Evolutionary conservation across 2,797 vertebrate genomes (phyloP), one percentile per base, ranked within the genome.

Genomic region (Bradypodion ventrale): DNA sequence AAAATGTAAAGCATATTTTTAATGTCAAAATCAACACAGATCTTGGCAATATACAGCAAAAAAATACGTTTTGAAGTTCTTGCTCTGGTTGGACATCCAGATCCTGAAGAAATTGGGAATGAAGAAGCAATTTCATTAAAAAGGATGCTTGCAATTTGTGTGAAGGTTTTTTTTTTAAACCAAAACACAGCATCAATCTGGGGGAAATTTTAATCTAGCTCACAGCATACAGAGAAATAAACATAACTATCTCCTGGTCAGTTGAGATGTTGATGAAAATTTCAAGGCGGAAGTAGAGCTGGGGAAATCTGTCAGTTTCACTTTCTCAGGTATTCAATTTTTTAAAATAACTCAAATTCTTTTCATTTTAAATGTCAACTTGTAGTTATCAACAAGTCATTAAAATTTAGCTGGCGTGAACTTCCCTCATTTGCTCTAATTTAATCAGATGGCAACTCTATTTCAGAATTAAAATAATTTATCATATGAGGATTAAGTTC

Each of bases 1-100:
- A 83, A 80, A 37, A 32, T 5, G 25, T 37, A 80, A 89, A 78
- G 69, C 3, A 8, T 46, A 4, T 32, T 76, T 80, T 73, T 69
- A 12, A 0, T 3, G 35, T n/a, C 52, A 70, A 85, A 75, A n/a
- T 29, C n/a, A 63, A 21, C 78, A 35, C 59, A 35, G 56, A 62
- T 62, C 56, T 73, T 72, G 69, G 56, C 40, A 82, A 59, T 25
- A 7, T 56, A 16, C 27, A 72, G 16, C 16, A 73, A 15, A 62
- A 62, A 44, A 60, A 72, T 2, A 68, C 21, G 25, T 2, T 2
- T 63, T 19, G 32, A 78, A 12, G 49, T 42, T 40, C 32, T 52
- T 40, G 13, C 6, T 69, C 12, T 80, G 46, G 32, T 46, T 68
- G 15, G 32, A 29, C 46, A 80, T 56, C 49, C 35, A 80, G 27